These are phyloP conservation scores for Crax fasciolata DNA, from an alignment of 2,797 vertebrate genomes.

Conservation along the genomic window DNA sequence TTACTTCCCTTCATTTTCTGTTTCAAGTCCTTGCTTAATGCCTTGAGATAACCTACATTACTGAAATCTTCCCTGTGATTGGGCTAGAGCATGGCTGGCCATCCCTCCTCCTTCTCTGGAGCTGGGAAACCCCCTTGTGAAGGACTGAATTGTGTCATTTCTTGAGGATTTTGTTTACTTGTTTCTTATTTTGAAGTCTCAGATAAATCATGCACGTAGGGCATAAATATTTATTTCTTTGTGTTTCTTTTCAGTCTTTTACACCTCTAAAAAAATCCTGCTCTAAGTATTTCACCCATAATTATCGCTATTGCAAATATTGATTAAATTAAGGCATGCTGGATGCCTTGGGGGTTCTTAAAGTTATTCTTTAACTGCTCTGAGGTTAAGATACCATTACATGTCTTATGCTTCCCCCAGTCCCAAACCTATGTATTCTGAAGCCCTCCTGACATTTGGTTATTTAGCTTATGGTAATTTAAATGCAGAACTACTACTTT, in stretches of 20 bases:
- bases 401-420: background rate
- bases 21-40: background rate
- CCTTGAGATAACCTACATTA: background rate
- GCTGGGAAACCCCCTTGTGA: background rate
- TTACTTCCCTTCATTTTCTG: background rate
- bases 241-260: background rate
- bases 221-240: background rate
- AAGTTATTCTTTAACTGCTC: background rate
- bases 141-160: slow-evolving; percentile 1
- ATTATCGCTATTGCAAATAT: background rate
- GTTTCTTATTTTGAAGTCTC: slow-evolving; percentile 4
- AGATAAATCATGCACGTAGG: background rate
- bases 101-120: background rate
- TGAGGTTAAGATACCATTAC: background rate
- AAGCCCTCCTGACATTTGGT: background rate
- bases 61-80: background rate
- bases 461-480: background rate
- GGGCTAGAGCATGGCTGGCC: background rate
- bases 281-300: background rate
- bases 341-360: background rate
- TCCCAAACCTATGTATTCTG: background rate
- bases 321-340: background rate
- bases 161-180: background rate
- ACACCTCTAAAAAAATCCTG: background rate
- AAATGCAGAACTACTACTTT: background rate